phyloP scores from a whole-genome alignment of 2,888 invertebrate species.

The Xestia xanthographa region DNA sequence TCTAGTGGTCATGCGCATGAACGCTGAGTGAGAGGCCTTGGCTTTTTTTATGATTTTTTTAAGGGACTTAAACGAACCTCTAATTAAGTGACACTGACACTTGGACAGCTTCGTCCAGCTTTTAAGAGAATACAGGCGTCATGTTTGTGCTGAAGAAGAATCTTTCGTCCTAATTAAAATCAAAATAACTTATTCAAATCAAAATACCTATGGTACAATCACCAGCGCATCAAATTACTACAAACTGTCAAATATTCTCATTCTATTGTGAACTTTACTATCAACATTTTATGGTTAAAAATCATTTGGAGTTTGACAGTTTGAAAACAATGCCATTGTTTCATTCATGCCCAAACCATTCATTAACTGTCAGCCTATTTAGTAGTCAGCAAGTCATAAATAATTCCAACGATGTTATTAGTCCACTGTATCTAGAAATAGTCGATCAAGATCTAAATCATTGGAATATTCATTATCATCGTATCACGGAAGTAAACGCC shows the following conservation, averaged over 20 bases:
- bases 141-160: not conserved
- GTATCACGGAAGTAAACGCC: constrained; percentile 66
- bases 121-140: not conserved
- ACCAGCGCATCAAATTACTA: too few relatives aligned
- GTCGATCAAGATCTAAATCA: constrained; percentile 60
- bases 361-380: constrained; percentile 48
- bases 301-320: too few relatives aligned
- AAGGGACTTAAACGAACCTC: too few relatives aligned
- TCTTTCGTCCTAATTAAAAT: not conserved
- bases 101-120: too few relatives aligned
- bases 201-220: too few relatives aligned
- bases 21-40: not conserved
- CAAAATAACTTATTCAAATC: too few relatives aligned
- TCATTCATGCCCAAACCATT: constrained; percentile 6
- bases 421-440: constrained; percentile 57
- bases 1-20: not conserved
- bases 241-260: too few relatives aligned
- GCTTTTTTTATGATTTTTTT: too few relatives aligned
- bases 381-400: constrained; percentile 50
- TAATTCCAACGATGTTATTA: constrained; percentile 54
- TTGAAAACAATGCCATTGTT: constrained; percentile 16
- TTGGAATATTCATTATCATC: constrained; percentile 60
- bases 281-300: too few relatives aligned
- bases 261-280: too few relatives aligned
- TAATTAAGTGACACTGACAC: too few relatives aligned